phyloP scores from a whole-genome alignment of 92 coral and sea anemone species.

The Phenganax stokvisi region DNA sequence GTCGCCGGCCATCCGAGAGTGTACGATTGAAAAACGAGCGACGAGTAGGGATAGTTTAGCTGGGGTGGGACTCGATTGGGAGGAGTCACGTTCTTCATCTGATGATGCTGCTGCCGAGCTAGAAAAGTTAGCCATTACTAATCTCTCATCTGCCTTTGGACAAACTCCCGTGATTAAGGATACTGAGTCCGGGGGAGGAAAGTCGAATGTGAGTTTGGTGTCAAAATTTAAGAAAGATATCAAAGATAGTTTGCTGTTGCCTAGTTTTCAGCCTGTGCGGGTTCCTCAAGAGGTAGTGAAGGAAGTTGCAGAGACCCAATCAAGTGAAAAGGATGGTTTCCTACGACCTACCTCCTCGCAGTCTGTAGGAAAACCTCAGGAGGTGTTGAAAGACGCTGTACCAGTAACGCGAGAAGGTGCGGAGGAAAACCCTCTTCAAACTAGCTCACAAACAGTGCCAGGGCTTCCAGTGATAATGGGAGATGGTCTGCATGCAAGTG shows the following conservation, averaged over 20 bases:
- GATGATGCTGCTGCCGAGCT: conserved; percentile 34
- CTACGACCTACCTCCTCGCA: too few relatives aligned
- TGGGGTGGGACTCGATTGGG: conserved; percentile 33
- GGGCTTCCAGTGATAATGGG: too few relatives aligned
- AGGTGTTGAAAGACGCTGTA: neutral
- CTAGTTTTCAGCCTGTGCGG: conserved; percentile 9
- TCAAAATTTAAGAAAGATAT: conserved; percentile 22
- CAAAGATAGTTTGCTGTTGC: conserved; percentile 16
- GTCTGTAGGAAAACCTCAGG: neutral
- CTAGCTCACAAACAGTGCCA: too few relatives aligned
- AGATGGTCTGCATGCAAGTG: too few relatives aligned
- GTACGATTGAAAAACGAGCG: conserved; percentile 19
- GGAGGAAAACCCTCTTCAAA: too few relatives aligned
- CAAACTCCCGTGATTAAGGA: conserved; percentile 36
- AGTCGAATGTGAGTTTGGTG: conserved; percentile 1
- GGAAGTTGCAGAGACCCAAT: neutral
- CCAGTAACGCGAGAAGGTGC: too few relatives aligned
- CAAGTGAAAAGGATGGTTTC: neutral
- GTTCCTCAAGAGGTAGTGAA: neutral
- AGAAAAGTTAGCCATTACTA: conserved; percentile 28
- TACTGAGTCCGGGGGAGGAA: neutral
- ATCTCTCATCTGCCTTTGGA: conserved; percentile 5
- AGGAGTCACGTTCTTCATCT: conserved; percentile 38
- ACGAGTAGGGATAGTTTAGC: conserved; percentile 37
- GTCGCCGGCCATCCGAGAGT: conserved; percentile 37